Evolutionary conservation across 2,113 vertebrate genomes (phyloP).

Genomic region (Trogon melanurus): DNA sequence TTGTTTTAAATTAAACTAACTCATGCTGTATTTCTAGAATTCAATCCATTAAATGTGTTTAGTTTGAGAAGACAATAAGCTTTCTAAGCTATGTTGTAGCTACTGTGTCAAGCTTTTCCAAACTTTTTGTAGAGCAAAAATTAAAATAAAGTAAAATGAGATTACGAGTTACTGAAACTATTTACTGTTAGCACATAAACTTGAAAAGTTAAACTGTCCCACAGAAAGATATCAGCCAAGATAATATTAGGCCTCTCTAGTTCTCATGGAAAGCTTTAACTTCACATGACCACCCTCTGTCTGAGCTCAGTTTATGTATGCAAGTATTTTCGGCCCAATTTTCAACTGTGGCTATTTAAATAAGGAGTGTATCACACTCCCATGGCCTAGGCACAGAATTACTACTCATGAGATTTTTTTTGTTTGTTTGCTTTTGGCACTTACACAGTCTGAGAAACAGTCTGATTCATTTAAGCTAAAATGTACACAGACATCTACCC

Average conservation of each 20-base stretch:
- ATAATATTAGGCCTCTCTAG: not conserved
- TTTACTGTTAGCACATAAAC: not conserved
- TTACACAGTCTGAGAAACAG: not conserved
- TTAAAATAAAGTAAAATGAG: not conserved
- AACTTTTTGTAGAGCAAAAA: not conserved
- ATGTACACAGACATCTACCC: not conserved
- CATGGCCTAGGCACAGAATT: not conserved
- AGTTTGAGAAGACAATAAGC: not conserved
- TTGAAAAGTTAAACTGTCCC: not conserved
- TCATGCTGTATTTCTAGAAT: not conserved
- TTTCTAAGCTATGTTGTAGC: not conserved
- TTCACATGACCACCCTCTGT: not conserved
- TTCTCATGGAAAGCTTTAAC: not conserved
- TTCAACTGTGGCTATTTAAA: not conserved
- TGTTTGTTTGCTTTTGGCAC: not conserved
- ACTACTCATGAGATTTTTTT: not conserved
- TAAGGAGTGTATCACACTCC: not conserved
- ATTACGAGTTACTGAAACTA: not conserved
- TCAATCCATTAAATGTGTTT: not conserved
- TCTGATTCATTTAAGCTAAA: not conserved
- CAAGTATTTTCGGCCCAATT: not conserved
- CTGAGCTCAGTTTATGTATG: not conserved
- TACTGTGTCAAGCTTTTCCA: not conserved
- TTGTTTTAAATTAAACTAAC: not conserved
- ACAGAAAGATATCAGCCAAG: not conserved